phyloP scores from a whole-genome alignment of 2,888 invertebrate species.

The Microdon myrmicae region DNA sequence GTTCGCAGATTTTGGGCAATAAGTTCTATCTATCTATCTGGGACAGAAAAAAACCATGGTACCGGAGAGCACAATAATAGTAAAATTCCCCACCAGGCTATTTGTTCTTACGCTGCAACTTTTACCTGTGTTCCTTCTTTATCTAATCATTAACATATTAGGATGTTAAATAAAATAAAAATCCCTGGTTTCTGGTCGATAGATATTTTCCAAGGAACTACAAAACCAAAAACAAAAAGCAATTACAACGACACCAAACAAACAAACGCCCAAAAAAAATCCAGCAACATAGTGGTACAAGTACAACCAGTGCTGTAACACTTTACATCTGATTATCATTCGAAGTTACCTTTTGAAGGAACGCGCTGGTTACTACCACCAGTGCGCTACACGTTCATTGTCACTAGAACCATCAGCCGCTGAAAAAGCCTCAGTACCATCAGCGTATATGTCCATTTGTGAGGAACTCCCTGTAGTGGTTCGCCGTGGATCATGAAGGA shows the following conservation, averaged over 20 bases:
- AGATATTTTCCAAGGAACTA: constrained; percentile 17
- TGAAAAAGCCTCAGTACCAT: constrained; percentile 38
- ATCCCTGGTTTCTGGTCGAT: constrained; percentile 9
- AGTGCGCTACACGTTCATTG: too few species aligned
- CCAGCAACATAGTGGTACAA: constrained; percentile 20
- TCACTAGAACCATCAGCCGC: constrained; percentile 50
- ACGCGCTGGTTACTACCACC: constrained; percentile 38
- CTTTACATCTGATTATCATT: constrained; percentile 53
- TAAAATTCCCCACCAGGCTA: too few species aligned
- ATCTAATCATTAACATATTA: constrained; percentile 48
- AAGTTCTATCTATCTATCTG: too few species aligned
- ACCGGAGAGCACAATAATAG: too few species aligned
- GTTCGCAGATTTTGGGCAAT: too few species aligned
- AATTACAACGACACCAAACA: constrained; percentile 19
- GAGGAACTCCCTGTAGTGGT: constrained; percentile 43
- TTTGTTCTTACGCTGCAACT: too few species aligned
- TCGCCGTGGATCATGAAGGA: constrained; percentile 31
- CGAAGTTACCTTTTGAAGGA: constrained; percentile 44
- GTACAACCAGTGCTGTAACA: constrained; percentile 50
- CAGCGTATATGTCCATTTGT: constrained; percentile 32
- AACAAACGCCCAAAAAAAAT: constrained; percentile 23
- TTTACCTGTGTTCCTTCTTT: too few species aligned
- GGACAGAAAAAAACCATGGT: too few species aligned
- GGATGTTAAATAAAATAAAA: constrained; percentile 22
- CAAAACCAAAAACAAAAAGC: neutral